phyloP scores from a whole-genome alignment of 2,888 invertebrate species.

The Lithosia quadra region DNA sequence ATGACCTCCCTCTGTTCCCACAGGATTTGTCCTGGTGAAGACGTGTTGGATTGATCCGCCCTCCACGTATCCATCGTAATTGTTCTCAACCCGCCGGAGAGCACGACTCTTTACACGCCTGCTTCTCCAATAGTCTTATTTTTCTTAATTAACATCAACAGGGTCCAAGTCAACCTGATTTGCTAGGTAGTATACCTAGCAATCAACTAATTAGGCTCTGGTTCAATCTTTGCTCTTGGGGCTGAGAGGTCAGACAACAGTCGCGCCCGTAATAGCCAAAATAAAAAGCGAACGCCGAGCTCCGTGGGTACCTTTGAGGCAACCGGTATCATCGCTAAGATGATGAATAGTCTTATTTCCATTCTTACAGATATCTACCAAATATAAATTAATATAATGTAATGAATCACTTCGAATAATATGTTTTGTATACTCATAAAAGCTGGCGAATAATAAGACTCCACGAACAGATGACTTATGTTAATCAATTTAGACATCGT shows the following conservation, averaged over 20 bases:
- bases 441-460: slow-evolving; percentile 24
- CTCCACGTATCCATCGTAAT: too few species aligned
- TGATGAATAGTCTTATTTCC: not conserved
- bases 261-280: not conserved
- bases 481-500: slow-evolving; percentile 65
- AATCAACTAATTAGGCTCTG: too few species aligned
- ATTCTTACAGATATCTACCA: not conserved
- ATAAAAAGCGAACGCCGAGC: not conserved
- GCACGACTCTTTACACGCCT: too few species aligned
- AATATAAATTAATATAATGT: not conserved
- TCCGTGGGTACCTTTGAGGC: not conserved
- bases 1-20: too few species aligned
- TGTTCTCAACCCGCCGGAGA: too few species aligned
- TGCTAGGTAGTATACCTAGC: not conserved
- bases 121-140: too few species aligned
- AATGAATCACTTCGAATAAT: slow-evolving; percentile 4
- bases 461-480: slow-evolving; percentile 56
- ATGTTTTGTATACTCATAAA: slow-evolving; percentile 16
- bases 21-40: too few species aligned
- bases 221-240: too few species aligned
- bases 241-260: not conserved
- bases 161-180: not conserved
- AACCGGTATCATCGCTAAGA: not conserved
- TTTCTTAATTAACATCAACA: too few species aligned
- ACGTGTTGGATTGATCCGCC: too few species aligned